A percentile compares a stretch with the other conserved stretches of the same genome.
phyloP scores from a whole-genome alignment of 2,888 invertebrate genomes.

The Yponomeuta cagnagella region DNA sequence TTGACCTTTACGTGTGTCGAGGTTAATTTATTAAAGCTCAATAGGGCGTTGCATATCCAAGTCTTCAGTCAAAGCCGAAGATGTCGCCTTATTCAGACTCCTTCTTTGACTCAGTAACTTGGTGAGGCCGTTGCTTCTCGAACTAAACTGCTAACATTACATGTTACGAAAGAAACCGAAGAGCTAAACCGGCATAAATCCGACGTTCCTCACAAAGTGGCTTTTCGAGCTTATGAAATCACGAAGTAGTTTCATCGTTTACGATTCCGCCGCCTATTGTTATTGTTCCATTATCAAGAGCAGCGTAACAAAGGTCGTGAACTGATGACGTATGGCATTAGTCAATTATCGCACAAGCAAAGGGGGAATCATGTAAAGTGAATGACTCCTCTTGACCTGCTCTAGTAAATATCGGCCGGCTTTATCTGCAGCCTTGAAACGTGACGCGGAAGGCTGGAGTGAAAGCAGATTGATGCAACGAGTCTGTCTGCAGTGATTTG shows the following conservation, averaged over 20 bases:
- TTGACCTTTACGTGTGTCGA: neutral
- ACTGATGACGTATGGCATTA: slow-evolving; percentile 44
- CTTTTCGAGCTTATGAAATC: neutral
- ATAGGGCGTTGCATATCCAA: neutral
- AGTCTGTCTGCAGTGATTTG: slow-evolving; percentile 18
- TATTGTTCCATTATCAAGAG: slow-evolving; percentile 28
- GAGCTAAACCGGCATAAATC: neutral
- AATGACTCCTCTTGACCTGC: slow-evolving; percentile 66
- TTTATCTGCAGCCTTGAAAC: slow-evolving; percentile 65
- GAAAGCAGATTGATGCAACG: slow-evolving; percentile 65
- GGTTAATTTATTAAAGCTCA: neutral
- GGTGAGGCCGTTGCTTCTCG: neutral
- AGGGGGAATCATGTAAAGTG: slow-evolving; percentile 57
- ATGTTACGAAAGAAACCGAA: neutral
- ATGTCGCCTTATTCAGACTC: neutral
- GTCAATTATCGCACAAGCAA: slow-evolving; percentile 49
- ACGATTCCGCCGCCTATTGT: slow-evolving; percentile 11
- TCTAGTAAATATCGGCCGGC: slow-evolving; percentile 58
- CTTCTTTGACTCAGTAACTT: neutral
- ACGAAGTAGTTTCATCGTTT: neutral
- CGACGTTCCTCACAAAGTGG: neutral
- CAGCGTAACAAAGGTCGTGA: slow-evolving; percentile 42
- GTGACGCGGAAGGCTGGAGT: slow-evolving; percentile 67
- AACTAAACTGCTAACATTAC: neutral
- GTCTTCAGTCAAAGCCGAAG: neutral